Evolutionary conservation across 2,113 vertebrate species (phyloP).

Genomic region (Pygoscelis antarcticus): DNA sequence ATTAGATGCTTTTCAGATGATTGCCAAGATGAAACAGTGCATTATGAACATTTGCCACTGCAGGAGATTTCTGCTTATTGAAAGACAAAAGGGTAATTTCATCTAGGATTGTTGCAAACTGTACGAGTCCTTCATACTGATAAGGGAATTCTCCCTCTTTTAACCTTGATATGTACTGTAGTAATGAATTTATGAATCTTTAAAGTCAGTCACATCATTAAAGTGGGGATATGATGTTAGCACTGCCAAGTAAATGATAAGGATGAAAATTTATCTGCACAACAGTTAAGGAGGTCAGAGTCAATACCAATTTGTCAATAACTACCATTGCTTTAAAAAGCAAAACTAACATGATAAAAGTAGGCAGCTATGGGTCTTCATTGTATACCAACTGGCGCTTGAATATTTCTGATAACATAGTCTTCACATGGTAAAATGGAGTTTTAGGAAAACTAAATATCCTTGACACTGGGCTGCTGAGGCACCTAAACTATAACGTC

Average conservation of each 20-base stretch:
- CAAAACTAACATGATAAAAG: not conserved
- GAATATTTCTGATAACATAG: not conserved
- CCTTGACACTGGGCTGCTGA: not conserved
- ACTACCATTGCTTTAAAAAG: not conserved
- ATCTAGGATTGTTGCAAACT: constrained; percentile 43
- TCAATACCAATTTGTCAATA: constrained; percentile 36
- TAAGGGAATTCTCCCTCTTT: constrained; percentile 45
- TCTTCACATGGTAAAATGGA: not conserved
- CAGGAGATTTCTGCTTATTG: constrained; percentile 52
- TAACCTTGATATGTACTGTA: constrained; percentile 51
- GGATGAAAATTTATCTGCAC: constrained; percentile 25
- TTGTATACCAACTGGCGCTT: not conserved
- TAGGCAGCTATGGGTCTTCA: not conserved
- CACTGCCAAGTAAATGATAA: constrained; percentile 24
- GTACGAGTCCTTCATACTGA: constrained; percentile 41
- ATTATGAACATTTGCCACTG: constrained; percentile 59
- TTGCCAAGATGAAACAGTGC: constrained; percentile 61
- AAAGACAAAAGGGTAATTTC: constrained; percentile 67
- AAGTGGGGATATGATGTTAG: not conserved
- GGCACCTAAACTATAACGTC: not conserved
- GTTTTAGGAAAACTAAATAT: not conserved
- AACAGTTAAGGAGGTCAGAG: constrained; percentile 9
- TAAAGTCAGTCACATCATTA: constrained; percentile 24
- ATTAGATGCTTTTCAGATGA: constrained; percentile 60
- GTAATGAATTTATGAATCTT: constrained; percentile 64